Base-by-base conservation (phyloP, 2,888 invertebrate species). In the Carabus problematicus region DNA sequence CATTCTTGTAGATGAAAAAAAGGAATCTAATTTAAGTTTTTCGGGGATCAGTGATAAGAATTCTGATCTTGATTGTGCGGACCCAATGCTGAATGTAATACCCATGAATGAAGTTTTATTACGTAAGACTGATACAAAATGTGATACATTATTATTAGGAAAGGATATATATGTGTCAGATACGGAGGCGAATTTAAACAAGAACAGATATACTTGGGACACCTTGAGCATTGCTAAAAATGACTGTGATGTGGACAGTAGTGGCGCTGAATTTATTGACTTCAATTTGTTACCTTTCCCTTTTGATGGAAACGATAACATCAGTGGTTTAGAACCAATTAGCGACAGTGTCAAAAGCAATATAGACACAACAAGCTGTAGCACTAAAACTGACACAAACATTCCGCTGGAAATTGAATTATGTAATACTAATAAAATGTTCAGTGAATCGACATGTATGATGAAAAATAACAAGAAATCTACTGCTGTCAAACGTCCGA, bases 61-160 rank as follows among this genome's bases (percentile, higher is more conserved):
- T 41, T 11, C 60, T 19, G 52, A 67, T 54, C 49, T 67, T 8
- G 45, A 55, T 12, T 55, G 42, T 45, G 43, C 64, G 43, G 67
- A 67, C 58, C 67, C 67, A 40, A 14, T 67, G 19, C 19, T 67
- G 40, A 67, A 67, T 60, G 41, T 67, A 12, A 47, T 67, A 52
- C 67, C 67, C 41, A 67, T 67, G 60, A 67, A 67, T 67, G 67
- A 67, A 60, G 59, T 67, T 52, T 67, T 67, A 67, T 67, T 67
- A 54, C 67, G 67, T 59, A 67, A 67, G 60, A 59, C 59, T 67
- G 59, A 67, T 14, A 67, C 67, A 41, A 67, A 67, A 59, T 60
- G 60, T 60, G 67, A 67, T 60, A 67, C 59, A 40, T 16, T 66
- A 58, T 18, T 67, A 60, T 16, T 12, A 18, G 66, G 59, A 9